phyloP scores from a whole-genome alignment of 2,113 vertebrate genomes.

The Colinus virginianus region DNA sequence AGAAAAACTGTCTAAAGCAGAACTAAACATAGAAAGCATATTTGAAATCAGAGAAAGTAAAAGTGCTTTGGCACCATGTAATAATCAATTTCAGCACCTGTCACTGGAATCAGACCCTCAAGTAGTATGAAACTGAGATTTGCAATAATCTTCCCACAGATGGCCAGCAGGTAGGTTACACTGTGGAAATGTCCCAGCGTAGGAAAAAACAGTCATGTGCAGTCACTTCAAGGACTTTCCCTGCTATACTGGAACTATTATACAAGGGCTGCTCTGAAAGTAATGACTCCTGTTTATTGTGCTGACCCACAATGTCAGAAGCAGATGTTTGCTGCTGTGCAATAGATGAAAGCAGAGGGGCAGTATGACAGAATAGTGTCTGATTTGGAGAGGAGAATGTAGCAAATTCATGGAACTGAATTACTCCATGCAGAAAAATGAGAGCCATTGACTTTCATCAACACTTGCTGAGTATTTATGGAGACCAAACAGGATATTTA shows the following conservation, averaged over 20 bases:
- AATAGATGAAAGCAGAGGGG: too few species aligned
- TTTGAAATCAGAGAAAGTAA: not conserved
- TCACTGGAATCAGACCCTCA: not conserved
- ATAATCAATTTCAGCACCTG: not conserved
- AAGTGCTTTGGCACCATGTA: not conserved
- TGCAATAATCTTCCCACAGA: not conserved
- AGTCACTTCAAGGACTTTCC: not conserved
- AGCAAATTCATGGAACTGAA: too few species aligned
- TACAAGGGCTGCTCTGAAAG: too few species aligned
- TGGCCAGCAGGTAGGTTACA: not conserved
- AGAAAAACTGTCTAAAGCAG: not conserved
- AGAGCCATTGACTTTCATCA: too few species aligned
- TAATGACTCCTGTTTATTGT: too few species aligned
- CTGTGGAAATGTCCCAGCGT: not conserved
- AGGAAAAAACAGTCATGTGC: not conserved
- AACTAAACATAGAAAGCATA: not conserved
- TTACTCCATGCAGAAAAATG: too few species aligned
- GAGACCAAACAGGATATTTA: too few species aligned
- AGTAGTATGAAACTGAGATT: not conserved
- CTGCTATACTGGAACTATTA: not conserved
- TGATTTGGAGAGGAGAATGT: too few species aligned
- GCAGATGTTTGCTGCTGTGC: too few species aligned
- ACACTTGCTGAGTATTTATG: too few species aligned
- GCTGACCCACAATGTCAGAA: too few species aligned
- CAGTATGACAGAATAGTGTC: too few species aligned